These are phyloP conservation scores for Pseudocheirus occidentalis DNA, from an alignment of 2,797 vertebrate species.

Conservation along the genomic window DNA sequence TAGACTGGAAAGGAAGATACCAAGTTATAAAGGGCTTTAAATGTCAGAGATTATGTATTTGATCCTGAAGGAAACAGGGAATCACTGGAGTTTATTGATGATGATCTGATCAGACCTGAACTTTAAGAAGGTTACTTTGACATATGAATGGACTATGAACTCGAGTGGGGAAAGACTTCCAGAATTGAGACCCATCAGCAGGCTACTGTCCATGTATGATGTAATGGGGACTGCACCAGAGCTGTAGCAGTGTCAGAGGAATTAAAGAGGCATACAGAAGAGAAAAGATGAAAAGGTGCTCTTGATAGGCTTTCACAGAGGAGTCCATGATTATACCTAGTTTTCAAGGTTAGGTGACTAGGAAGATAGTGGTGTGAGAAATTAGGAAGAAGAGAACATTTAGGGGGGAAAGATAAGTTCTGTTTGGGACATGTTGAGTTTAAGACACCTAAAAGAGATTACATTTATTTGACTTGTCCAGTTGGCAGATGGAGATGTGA, in stretches of 20 bases:
- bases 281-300: neutral
- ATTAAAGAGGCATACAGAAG: neutral
- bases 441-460: neutral
- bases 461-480: neutral
- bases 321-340: neutral
- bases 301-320: neutral
- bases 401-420: neutral
- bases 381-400: neutral
- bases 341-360: neutral
- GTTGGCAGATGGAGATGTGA: neutral
- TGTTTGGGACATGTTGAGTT: neutral
- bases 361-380: neutral
- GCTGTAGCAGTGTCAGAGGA: neutral
- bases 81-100: neutral
- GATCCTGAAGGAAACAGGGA: neutral
- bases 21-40: neutral
- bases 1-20: neutral
- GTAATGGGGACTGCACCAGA: neutral
- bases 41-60: neutral
- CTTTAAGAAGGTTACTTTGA: neutral
- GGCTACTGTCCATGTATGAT: neutral
- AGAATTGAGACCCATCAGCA: neutral
- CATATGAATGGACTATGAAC: neutral
- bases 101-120: neutral
- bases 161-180: neutral